Evolutionary conservation across 2,797 vertebrate species (phyloP).

Genomic region (Callimico goeldii): DNA sequence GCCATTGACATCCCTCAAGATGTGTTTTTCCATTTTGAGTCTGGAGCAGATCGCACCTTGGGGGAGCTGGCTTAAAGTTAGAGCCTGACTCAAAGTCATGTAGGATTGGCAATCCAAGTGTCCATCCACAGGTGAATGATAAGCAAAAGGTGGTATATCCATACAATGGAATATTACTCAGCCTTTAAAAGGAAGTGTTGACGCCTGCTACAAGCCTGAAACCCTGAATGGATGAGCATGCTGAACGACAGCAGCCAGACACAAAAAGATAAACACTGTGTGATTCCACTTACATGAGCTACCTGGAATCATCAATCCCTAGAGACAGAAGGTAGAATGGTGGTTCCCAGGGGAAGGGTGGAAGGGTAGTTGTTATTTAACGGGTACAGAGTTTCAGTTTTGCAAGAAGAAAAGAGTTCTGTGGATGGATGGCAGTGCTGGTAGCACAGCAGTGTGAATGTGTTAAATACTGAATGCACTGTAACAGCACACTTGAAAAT

Average conservation of each 20-base stretch:
- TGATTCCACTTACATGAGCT: neutral
- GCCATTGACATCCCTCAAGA: neutral
- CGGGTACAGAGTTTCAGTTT: neutral
- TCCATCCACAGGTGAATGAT: neutral
- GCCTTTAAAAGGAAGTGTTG: neutral
- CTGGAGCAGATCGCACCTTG: neutral
- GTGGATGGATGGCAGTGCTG: fast-evolving
- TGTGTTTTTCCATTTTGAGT: neutral
- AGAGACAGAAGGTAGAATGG: neutral
- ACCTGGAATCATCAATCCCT: neutral
- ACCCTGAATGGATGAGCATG: neutral
- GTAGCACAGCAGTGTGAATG: fast-evolving
- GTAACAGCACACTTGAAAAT: neutral
- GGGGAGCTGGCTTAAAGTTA: neutral
- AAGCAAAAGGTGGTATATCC: neutral
- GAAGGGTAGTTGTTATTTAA: too few relatives aligned
- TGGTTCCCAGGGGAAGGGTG: fast-evolving
- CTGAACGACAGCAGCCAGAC: neutral
- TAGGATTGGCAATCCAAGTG: neutral
- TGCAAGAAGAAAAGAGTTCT: neutral
- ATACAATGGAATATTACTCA: neutral
- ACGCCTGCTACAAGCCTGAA: neutral
- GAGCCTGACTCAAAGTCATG: neutral
- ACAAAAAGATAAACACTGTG: neutral
- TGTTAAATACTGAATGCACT: neutral